A percentile compares a stretch with the other conserved stretches of the same genome.
Conservation (phyloP, 2,113 vertebrate genomes). For the Saccopteryx bilineata region DNA sequence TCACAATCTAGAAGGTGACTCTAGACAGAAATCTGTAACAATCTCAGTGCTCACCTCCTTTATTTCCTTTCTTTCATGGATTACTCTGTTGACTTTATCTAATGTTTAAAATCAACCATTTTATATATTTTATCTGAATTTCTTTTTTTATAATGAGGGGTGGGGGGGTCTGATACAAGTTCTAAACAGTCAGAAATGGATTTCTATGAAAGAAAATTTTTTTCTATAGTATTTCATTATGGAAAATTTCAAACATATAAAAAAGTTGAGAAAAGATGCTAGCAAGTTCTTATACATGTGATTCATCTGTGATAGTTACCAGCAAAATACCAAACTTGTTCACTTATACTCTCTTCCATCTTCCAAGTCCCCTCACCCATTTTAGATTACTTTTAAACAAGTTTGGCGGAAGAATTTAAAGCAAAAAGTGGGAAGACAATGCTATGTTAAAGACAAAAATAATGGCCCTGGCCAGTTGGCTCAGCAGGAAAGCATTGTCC, state of each 20-base stretch:
- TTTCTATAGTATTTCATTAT: neutral
- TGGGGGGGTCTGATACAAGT: neutral
- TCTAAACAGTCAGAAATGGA: neutral
- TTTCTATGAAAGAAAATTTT: neutral
- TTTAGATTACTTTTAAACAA: constrained; percentile 27
- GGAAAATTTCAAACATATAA: neutral
- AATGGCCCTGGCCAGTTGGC: neutral
- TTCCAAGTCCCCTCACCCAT: neutral
- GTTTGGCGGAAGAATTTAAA: neutral
- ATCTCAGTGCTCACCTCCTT: neutral
- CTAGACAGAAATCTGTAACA: neutral
- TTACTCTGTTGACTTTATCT: neutral
- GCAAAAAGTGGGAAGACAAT: neutral
- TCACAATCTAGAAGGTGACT: neutral
- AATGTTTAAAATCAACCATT: neutral
- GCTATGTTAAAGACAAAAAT: neutral
- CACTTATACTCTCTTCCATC: rapidly evolving
- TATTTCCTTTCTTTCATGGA: neutral
- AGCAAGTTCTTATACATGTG: neutral
- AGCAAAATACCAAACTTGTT: neutral
- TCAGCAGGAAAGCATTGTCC: too few species aligned
- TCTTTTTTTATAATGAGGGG: neutral
- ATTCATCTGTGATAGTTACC: neutral
- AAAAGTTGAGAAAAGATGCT: neutral
- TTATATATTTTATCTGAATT: neutral